These are phyloP conservation scores for Hypanus sabinus DNA, from an alignment of 2,113 vertebrate genomes.

Conservation along the genomic window DNA sequence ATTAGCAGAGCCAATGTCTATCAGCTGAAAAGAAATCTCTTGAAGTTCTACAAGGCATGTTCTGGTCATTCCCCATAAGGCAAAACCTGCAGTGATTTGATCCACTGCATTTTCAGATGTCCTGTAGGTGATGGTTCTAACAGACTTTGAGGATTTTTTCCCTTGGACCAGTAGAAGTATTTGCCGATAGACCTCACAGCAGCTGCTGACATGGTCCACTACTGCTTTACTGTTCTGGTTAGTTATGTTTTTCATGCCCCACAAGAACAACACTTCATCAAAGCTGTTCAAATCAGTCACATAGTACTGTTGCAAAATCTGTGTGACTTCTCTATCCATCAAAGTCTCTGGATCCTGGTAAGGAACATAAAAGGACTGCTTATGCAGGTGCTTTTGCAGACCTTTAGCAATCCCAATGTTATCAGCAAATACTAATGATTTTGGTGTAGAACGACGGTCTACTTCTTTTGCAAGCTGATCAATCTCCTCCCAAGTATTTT, in stretches of 20 bases:
- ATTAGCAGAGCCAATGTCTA: conserved; percentile 65
- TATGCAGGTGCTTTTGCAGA: conserved; percentile 57
- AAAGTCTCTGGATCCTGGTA: conserved; percentile 49
- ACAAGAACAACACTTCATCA: conserved; percentile 65
- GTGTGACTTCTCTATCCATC: conserved; percentile 34
- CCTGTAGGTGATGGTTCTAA: conserved; percentile 68
- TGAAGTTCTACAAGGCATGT: conserved; percentile 62
- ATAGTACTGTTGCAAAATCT: conserved; percentile 43
- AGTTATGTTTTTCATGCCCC: conserved; percentile 61
- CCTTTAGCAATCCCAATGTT: conserved; percentile 57
- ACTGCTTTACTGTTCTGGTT: conserved; percentile 51
- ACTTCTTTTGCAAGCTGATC: neutral
- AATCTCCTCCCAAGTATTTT: conserved; percentile 57
- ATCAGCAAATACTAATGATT: conserved; percentile 70
- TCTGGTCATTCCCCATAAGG: conserved; percentile 68
- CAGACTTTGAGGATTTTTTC: conserved; percentile 39
- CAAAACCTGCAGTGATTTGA: conserved; percentile 66
- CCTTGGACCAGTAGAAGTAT: conserved; percentile 60
- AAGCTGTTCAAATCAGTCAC: conserved; percentile 47
- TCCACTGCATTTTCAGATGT: conserved; percentile 60
- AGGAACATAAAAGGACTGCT: conserved; percentile 51
- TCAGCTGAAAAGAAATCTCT: conserved; percentile 65
- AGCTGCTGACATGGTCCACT: conserved; percentile 57
- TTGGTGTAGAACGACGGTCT: conserved; percentile 45
- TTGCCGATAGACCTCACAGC: conserved; percentile 67